Conservation (phyloP, 2,888 invertebrate species). For the Mechanitis mazaeus region DNA sequence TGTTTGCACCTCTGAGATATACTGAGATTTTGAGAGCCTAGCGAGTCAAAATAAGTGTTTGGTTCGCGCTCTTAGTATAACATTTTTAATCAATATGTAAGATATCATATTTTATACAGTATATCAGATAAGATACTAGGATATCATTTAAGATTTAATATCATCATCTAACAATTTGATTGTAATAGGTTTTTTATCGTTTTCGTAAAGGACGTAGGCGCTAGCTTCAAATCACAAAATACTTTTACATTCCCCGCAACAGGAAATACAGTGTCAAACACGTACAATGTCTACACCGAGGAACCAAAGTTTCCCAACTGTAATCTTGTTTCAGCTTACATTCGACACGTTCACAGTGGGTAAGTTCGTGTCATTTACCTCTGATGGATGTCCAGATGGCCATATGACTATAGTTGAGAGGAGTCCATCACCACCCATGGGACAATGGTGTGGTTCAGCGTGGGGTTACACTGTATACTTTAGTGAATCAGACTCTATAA, state of each 20-base stretch:
- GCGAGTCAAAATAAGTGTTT: no score
- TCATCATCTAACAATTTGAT: no score
- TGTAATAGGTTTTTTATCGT: no score
- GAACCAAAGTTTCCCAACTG: slow-evolving; percentile 1
- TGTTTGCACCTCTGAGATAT: no score
- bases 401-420: slow-evolving; percentile 86
- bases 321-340: slow-evolving; percentile 80
- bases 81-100: no score
- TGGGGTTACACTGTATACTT: slow-evolving; percentile 92
- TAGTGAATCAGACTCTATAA: slow-evolving; percentile 87
- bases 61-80: no score
- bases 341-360: slow-evolving; percentile 91
- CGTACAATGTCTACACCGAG: slow-evolving; percentile 2
- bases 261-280: neutral
- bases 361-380: slow-evolving; percentile 85
- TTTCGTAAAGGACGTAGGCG: no score
- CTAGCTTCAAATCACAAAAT: neutral
- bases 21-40: no score
- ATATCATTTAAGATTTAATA: no score
- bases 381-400: slow-evolving; percentile 88
- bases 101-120: no score
- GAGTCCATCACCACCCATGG: slow-evolving; percentile 82
- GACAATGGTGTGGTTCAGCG: slow-evolving; percentile 90
- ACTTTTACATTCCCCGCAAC: neutral
- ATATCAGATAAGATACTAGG: no score